Conservation (phyloP, 1,140 invertebrate genomes). For the Drosophila pseudoananassae region DNA sequence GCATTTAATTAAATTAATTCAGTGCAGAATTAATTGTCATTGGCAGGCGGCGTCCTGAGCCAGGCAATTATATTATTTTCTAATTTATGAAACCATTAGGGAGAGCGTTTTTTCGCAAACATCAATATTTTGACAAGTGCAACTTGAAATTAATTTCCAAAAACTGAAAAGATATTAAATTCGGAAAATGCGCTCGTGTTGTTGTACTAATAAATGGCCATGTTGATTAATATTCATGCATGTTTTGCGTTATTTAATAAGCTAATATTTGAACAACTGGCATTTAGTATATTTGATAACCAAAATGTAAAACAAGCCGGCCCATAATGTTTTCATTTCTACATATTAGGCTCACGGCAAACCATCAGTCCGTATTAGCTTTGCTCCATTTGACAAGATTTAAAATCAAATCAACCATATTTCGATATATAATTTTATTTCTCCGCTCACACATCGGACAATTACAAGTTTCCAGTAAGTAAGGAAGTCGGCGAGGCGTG, state of each 20-base stretch:
- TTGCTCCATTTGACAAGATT: not conserved
- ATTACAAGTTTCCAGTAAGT: slow-evolving; percentile 11
- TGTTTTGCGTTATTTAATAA: not conserved
- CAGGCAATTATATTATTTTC: slow-evolving; percentile 1
- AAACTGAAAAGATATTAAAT: not conserved
- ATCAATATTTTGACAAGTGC: slow-evolving; percentile 1
- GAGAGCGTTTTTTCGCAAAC: not conserved
- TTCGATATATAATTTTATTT: slow-evolving; percentile 6
- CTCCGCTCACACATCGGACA: slow-evolving; percentile 22
- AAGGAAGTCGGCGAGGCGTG: slow-evolving; percentile 57
- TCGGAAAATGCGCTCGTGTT: not conserved
- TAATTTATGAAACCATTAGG: not conserved
- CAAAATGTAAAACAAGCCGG: not conserved
- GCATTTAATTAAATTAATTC: slow-evolving; percentile 80
- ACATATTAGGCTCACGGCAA: not conserved
- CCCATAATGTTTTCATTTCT: not conserved
- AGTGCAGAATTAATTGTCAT: slow-evolving; percentile 67
- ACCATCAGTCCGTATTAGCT: not conserved
- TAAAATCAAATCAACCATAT: not conserved
- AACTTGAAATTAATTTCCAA: not conserved
- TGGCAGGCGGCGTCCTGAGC: slow-evolving; percentile 31
- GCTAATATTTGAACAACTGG: not conserved
- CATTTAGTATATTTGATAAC: not conserved
- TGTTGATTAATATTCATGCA: too few relatives aligned
- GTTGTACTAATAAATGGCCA: not conserved